Conservation (phyloP, 2,797 vertebrate genomes). For the Phaenicophaeus curvirostris region DNA sequence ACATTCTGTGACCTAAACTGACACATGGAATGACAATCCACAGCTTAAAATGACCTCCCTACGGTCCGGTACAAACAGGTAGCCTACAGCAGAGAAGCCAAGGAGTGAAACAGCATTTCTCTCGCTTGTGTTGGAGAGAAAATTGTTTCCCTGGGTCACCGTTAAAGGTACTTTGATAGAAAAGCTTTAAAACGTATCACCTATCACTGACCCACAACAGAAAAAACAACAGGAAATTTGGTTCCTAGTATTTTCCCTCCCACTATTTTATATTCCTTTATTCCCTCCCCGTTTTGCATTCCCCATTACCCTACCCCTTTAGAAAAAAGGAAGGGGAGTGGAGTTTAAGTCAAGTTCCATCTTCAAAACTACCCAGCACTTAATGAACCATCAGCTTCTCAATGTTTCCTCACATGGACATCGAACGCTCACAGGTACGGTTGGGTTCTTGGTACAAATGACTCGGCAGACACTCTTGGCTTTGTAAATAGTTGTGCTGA, state of each 20-base stretch:
- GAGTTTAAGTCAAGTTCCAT: conserved; percentile 47
- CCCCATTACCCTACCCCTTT: not conserved
- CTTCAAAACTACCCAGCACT: conserved; percentile 42
- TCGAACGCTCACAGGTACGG: conserved; percentile 3
- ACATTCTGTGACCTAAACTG: not conserved
- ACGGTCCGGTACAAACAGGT: conserved; percentile 1
- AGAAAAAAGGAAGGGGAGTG: conserved; percentile 14
- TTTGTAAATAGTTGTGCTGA: conserved; percentile 62
- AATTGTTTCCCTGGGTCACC: conserved; percentile 2
- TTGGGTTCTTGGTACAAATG: not conserved
- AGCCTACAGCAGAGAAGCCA: conserved; percentile 51
- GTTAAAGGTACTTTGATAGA: conserved; percentile 10
- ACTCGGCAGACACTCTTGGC: conserved; percentile 38
- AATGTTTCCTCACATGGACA: not conserved
- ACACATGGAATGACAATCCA: conserved; percentile 23
- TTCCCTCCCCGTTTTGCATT: conserved; percentile 36
- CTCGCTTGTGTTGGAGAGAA: not conserved
- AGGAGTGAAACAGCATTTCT: conserved; percentile 35
- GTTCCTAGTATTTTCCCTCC: conserved; percentile 11
- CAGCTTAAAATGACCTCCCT: not conserved
- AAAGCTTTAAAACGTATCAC: conserved; percentile 42
- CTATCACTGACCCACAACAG: not conserved
- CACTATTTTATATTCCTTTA: not conserved
- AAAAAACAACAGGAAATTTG: not conserved
- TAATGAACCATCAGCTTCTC: conserved; percentile 35